Conservation (phyloP, 2,888 invertebrate genomes). For the Calliphora vomitoria region DNA sequence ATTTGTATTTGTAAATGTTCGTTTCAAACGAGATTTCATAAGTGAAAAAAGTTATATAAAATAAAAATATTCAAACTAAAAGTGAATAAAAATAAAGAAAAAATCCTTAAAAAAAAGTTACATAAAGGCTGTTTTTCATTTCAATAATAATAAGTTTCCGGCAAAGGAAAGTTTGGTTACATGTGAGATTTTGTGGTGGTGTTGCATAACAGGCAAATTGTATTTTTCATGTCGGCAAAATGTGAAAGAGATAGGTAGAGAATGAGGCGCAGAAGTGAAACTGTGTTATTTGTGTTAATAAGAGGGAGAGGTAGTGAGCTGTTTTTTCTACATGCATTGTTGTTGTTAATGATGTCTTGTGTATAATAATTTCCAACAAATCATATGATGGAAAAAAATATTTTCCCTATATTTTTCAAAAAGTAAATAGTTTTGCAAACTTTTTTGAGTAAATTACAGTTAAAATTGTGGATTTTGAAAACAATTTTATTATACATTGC, state of each 20-base stretch:
- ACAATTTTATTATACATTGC: no score
- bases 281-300: neutral
- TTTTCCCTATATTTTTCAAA: neutral
- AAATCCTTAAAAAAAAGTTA: conserved; percentile 48
- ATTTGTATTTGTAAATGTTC: conserved; percentile 67
- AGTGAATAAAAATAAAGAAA: conserved; percentile 57
- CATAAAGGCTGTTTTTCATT: conserved; percentile 30
- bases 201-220: conserved; percentile 60
- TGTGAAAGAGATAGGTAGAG: conserved; percentile 30
- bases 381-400: conserved; percentile 21
- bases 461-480: no score
- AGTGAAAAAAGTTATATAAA: conserved; percentile 55
- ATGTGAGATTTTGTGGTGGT: conserved; percentile 32
- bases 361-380: neutral
- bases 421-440: neutral
- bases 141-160: conserved; percentile 8
- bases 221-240: conserved; percentile 36
- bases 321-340: neutral
- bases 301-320: neutral
- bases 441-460: neutral
- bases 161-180: conserved; percentile 36
- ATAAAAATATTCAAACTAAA: conserved; percentile 50
- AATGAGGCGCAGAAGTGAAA: neutral
- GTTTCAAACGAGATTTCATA: conserved; percentile 65
- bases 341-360: neutral